phyloP scores from a whole-genome alignment of 2,797 vertebrate species.

The Pseudochirops corinnae region DNA sequence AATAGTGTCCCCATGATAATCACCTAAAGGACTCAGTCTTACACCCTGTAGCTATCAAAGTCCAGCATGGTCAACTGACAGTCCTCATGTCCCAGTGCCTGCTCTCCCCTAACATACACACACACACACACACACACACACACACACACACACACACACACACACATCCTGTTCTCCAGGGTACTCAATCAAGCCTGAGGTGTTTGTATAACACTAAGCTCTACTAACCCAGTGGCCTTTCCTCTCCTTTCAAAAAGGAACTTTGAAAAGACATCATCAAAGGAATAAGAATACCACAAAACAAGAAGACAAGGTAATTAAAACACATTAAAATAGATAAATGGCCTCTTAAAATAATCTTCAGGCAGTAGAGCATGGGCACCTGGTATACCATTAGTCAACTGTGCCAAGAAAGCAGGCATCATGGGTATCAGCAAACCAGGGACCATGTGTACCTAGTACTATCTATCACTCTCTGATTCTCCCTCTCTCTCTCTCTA shows the following conservation, averaged over 20 bases:
- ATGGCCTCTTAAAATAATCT: constrained; percentile 4
- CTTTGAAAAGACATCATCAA: constrained; percentile 22
- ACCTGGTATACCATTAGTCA: neutral
- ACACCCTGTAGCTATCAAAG: neutral
- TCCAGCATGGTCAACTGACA: constrained; percentile 18
- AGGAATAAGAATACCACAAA: neutral
- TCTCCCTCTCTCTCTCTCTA: neutral
- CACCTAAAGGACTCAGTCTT: neutral
- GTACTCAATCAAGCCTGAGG: neutral
- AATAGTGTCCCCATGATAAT: neutral
- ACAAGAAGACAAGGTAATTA: neutral
- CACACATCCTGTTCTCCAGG: too few relatives aligned
- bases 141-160: neutral
- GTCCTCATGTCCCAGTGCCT: neutral
- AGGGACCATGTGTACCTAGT: neutral
- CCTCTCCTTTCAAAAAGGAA: neutral
- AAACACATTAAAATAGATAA: neutral
- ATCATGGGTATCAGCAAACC: neutral
- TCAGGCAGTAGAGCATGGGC: constrained; percentile 19
- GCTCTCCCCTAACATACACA: neutral
- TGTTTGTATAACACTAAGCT: neutral
- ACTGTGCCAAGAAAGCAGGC: neutral
- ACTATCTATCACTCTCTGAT: neutral
- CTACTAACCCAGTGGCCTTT: neutral
- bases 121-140: neutral